phyloP scores from a whole-genome alignment of 2,888 invertebrate genomes.

The Tholera decimalis region DNA sequence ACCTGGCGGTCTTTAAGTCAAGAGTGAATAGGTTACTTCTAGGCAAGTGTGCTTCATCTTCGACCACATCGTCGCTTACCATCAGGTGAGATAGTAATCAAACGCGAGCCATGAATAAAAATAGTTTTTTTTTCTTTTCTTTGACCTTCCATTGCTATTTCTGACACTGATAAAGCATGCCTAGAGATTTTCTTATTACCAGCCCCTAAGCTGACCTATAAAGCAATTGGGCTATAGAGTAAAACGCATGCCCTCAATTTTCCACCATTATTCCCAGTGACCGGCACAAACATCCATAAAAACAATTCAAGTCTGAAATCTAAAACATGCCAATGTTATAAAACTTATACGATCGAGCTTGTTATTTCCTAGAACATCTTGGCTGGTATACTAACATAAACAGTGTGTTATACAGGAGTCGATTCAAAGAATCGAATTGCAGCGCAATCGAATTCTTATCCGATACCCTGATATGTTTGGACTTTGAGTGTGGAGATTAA shows the following conservation, averaged over 20 bases:
- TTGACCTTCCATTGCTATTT: not conserved
- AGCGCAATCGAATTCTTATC: conserved; percentile 51
- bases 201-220: not conserved
- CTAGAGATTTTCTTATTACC: not conserved
- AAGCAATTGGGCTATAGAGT: not conserved
- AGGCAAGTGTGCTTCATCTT: no score
- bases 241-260: conserved; percentile 2
- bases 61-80: no score
- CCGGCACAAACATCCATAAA: conserved; percentile 22
- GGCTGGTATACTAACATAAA: conserved; percentile 56
- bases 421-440: conserved; percentile 58
- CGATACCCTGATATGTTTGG: conserved; percentile 57
- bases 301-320: conserved; percentile 29
- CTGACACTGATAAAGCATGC: not conserved
- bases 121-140: no score
- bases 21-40: no score
- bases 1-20: no score
- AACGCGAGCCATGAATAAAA: no score
- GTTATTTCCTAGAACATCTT: conserved; percentile 59
- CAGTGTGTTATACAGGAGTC: conserved; percentile 30
- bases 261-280: not conserved
- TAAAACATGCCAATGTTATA: conserved; percentile 42
- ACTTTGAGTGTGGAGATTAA: conserved; percentile 34
- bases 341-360: conserved; percentile 30
- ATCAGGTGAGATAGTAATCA: no score